Percentiles rank a stretch among this genome's conserved stretches.
These are phyloP conservation scores for Sylvia atricapilla DNA, from an alignment of 2,113 vertebrate genomes.

Conservation along the genomic window DNA sequence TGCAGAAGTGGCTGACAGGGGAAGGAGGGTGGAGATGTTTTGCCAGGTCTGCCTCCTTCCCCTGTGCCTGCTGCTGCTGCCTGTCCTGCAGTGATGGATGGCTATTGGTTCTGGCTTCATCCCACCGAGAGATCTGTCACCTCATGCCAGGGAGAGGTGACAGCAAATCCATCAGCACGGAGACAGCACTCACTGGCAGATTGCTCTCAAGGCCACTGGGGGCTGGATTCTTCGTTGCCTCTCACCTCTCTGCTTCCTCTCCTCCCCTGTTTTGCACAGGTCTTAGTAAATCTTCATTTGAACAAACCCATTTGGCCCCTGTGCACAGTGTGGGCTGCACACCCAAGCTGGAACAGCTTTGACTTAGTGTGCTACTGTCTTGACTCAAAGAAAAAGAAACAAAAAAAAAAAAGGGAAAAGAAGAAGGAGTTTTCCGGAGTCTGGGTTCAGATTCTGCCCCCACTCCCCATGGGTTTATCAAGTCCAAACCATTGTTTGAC, in stretches of 20 bases:
- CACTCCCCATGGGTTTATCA: background rate
- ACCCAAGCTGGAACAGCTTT: background rate
- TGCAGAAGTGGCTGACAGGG: background rate
- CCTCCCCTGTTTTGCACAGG: background rate
- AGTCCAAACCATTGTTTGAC: background rate
- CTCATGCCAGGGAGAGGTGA: conserved; percentile 57
- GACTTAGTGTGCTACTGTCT: background rate
- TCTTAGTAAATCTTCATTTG: background rate
- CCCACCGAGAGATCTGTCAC: conserved; percentile 63
- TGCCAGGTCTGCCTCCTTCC: background rate
- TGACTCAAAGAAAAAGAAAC: background rate
- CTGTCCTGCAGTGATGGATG: conserved; percentile 57
- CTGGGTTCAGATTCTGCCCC: background rate
- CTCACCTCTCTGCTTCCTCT: background rate
- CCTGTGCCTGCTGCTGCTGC: background rate
- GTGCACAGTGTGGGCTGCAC: background rate
- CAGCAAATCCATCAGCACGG: conserved; percentile 70
- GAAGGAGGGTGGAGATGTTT: background rate
- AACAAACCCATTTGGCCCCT: background rate
- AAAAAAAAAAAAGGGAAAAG: background rate
- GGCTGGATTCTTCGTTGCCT: conserved; percentile 9
- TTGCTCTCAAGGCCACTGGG: conserved; percentile 60
- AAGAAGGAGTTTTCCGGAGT: background rate
- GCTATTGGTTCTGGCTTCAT: conserved; percentile 65
- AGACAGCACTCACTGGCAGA: conserved; percentile 53